phyloP scores from a whole-genome alignment of 1,140 invertebrate genomes.

The Ctenoplectra terminalis region DNA sequence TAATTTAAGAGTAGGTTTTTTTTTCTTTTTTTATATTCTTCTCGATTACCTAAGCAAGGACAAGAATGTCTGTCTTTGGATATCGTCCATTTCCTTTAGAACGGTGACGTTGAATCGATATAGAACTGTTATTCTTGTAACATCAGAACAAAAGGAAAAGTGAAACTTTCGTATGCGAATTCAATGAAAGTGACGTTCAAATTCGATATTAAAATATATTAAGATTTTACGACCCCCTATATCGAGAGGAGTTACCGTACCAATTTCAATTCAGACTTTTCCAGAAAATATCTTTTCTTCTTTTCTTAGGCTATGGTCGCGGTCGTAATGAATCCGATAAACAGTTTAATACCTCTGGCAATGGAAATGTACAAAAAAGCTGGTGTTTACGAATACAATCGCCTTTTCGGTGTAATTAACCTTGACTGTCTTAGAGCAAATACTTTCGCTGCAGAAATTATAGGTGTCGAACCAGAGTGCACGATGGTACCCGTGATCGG shows the following conservation, averaged over 20 bases:
- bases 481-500: slow-evolving; percentile 92
- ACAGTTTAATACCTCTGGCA: slow-evolving; percentile 84
- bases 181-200: no score
- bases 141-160: no score
- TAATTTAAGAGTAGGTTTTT: slow-evolving; percentile 44
- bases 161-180: no score
- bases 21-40: slow-evolving; percentile 55
- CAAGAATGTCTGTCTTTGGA: slow-evolving; percentile 38
- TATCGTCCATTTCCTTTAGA: slow-evolving; percentile 31
- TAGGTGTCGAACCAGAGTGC: slow-evolving; percentile 85
- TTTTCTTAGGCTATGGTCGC: slow-evolving; percentile 83
- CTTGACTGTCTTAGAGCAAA: slow-evolving; percentile 91
- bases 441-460: slow-evolving; percentile 85
- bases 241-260: no score
- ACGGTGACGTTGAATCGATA: no score
- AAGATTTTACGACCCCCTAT: no score
- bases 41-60: slow-evolving; percentile 38
- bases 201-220: no score
- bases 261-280: neutral
- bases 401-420: slow-evolving; percentile 91
- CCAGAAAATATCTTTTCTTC: neutral
- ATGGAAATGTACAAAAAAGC: slow-evolving; percentile 84
- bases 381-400: slow-evolving; percentile 86
- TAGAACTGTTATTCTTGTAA: no score
- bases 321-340: slow-evolving; percentile 84